phyloP scores from a whole-genome alignment of 2,888 invertebrate genomes.

The Plutella xylostella region DNA sequence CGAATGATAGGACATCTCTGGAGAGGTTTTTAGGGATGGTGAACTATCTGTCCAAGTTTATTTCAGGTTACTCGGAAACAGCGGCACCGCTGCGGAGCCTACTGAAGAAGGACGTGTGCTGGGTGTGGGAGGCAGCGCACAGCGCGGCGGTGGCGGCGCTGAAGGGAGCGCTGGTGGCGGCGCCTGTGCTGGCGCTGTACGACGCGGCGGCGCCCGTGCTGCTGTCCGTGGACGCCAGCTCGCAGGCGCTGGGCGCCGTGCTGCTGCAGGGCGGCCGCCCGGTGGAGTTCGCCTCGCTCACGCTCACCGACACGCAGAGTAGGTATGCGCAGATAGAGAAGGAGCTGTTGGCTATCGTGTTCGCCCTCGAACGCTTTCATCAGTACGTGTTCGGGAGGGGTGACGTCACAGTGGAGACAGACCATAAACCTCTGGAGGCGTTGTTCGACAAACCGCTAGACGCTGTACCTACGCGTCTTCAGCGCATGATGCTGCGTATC shows the following conservation, averaged over 20 bases:
- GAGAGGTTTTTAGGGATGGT: slow-evolving; percentile 2
- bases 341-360: slow-evolving; percentile 19
- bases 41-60: slow-evolving; percentile 14
- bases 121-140: slow-evolving; percentile 13
- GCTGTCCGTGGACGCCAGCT: slow-evolving; percentile 20
- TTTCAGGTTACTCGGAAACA: slow-evolving; percentile 11
- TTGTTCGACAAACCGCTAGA: background rate
- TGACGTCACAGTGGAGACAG: background rate
- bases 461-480: background rate
- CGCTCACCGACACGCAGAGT: slow-evolving; percentile 16
- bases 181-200: slow-evolving; percentile 16
- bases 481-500: background rate
- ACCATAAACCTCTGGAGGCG: background rate
- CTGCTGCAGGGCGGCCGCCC: slow-evolving; percentile 18
- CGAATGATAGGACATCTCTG: background rate
- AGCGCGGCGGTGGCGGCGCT: slow-evolving; percentile 6
- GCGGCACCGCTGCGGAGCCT: slow-evolving; percentile 6
- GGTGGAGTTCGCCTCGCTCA: slow-evolving; percentile 19
- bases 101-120: slow-evolving; percentile 12
- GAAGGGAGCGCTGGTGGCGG: slow-evolving; percentile 2
- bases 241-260: slow-evolving; percentile 16
- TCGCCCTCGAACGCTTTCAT: slow-evolving; percentile 11
- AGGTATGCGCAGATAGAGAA: slow-evolving; percentile 20
- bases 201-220: slow-evolving; percentile 14
- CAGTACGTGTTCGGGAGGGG: background rate